Evolutionary conservation across 2,888 invertebrate genomes (phyloP).

Genomic region (Pecten maximus): DNA sequence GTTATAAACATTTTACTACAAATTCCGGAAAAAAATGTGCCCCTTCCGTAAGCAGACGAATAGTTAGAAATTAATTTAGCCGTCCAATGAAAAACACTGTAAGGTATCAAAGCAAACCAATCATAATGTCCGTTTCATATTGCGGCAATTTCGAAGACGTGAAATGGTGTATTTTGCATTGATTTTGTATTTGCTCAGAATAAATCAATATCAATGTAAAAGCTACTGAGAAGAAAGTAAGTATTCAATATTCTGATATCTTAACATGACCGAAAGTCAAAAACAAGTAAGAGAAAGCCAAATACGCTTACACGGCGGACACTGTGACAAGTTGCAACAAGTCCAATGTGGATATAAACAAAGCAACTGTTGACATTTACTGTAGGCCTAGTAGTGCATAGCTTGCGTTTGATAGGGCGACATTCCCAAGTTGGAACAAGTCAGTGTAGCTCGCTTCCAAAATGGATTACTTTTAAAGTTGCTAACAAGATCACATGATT

Average conservation of each 20-base stretch:
- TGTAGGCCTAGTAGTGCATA: too few relatives aligned
- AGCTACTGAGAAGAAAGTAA: background rate
- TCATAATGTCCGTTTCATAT: constrained; percentile 42
- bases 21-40: background rate
- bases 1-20: too few relatives aligned
- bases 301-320: background rate
- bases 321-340: background rate
- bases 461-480: background rate
- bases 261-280: background rate
- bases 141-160: constrained; percentile 65
- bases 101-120: constrained; percentile 46
- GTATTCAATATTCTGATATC: background rate
- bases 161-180: background rate
- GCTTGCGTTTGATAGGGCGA: background rate
- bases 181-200: background rate
- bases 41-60: background rate
- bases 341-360: background rate
- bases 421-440: background rate
- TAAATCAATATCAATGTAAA: background rate
- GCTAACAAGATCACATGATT: background rate
- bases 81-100: background rate
- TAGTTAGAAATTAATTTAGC: background rate
- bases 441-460: background rate
- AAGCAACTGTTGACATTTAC: constrained; percentile 5
- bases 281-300: background rate